phyloP scores from a whole-genome alignment of 1,140 invertebrate species.

The Calephelis nemesis region DNA sequence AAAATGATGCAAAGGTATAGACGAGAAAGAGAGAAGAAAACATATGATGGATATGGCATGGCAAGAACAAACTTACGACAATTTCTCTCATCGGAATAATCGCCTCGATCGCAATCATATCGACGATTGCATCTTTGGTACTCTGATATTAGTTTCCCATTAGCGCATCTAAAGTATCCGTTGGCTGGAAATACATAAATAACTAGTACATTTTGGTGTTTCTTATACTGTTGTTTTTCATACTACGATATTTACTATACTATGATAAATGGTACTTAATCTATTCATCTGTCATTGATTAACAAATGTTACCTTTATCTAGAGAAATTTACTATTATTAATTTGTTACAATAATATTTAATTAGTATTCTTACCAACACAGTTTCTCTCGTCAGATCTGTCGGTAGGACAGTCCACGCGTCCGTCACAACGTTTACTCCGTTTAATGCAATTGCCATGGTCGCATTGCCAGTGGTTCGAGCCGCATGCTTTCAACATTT shows the following conservation, averaged over 20 bases:
- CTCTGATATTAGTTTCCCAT: conserved; percentile 83
- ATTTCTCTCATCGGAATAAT: conserved; percentile 85
- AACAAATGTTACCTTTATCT: neutral
- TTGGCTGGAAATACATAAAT: conserved; percentile 59
- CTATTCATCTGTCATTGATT: too few species aligned
- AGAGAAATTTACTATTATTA: neutral
- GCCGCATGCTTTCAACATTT: conserved; percentile 75
- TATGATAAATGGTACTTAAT: too few species aligned
- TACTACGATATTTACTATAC: neutral
- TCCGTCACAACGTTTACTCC: conserved; percentile 82
- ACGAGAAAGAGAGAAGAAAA: conserved; percentile 34
- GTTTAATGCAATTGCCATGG: conserved; percentile 82
- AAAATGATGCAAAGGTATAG: conserved; percentile 22
- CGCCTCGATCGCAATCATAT: conserved; percentile 82
- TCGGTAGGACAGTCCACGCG: conserved; percentile 84
- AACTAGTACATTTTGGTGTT: conserved; percentile 7
- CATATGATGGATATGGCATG: conserved; percentile 30
- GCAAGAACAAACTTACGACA: conserved; percentile 83
- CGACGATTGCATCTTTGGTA: conserved; percentile 83
- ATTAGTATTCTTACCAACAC: conserved; percentile 76
- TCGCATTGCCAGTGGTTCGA: conserved; percentile 82
- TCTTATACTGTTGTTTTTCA: neutral
- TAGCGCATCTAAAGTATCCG: conserved; percentile 85
- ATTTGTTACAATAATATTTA: too few species aligned
- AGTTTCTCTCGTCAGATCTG: conserved; percentile 86